phyloP scores from a whole-genome alignment of 2,797 vertebrate species.

The Acrossocheilus fasciatus region DNA sequence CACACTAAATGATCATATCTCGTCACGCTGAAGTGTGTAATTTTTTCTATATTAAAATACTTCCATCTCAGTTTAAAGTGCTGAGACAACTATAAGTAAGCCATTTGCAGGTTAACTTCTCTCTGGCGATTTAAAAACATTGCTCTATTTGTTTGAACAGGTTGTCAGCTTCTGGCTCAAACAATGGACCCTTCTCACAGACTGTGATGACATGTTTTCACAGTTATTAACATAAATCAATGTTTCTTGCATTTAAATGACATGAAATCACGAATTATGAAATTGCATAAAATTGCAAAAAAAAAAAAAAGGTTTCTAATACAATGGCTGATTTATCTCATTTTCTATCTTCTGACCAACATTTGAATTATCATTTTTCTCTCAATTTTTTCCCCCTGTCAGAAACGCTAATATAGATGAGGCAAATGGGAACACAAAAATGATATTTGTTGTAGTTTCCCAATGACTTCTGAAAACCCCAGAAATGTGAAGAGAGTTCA shows the following conservation, averaged over 20 bases:
- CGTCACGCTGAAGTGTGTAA: not conserved
- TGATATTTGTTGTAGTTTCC: not conserved
- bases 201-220: not conserved
- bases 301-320: not conserved
- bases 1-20: constrained; percentile 5
- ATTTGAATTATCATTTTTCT: not conserved
- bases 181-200: not conserved
- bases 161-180: not conserved
- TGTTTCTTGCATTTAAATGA: not conserved
- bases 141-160: not conserved
- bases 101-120: not conserved
- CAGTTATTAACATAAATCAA: not conserved
- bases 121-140: not conserved
- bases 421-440: not conserved
- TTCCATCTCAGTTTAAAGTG: not conserved
- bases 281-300: not conserved
- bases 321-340: not conserved
- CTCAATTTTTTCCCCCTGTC: not conserved
- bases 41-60: not conserved
- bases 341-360: not conserved
- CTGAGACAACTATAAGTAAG: not conserved
- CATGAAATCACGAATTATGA: not conserved
- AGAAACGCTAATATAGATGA: not conserved
- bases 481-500: not conserved
- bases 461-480: not conserved